phyloP scores from a whole-genome alignment of 2,113 vertebrate genomes.

The Eulacestoma nigropectus region DNA sequence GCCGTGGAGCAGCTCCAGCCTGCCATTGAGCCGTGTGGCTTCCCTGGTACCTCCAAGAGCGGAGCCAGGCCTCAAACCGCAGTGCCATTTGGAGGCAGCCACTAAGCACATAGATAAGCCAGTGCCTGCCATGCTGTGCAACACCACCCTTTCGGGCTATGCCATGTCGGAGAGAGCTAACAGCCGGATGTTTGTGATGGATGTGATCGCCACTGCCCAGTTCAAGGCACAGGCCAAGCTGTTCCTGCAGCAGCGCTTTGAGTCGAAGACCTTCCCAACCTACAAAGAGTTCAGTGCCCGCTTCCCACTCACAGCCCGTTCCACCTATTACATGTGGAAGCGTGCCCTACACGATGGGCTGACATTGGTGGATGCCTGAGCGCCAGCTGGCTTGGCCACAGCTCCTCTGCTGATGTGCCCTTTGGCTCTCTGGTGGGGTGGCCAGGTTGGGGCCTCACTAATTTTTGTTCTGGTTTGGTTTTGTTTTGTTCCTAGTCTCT shows the following conservation, averaged over 20 bases:
- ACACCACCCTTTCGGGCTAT: constrained; percentile 19
- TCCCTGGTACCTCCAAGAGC: neutral
- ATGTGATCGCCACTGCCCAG: constrained; percentile 85
- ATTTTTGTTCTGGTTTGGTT: neutral
- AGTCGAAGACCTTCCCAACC: constrained; percentile 91
- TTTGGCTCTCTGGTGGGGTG: neutral
- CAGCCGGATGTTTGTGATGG: constrained; percentile 81
- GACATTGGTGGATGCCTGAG: constrained; percentile 84
- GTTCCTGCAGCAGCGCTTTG: constrained; percentile 90
- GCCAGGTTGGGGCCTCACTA: fast-evolving
- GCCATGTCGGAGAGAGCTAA: constrained; percentile 41
- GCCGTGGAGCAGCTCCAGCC: neutral
- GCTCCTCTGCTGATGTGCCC: neutral
- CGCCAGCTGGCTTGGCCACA: neutral
- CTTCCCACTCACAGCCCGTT: constrained; percentile 90
- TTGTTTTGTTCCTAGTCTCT: constrained; percentile 12
- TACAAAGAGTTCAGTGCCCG: constrained; percentile 92
- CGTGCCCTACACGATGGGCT: constrained; percentile 89
- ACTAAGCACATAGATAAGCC: neutral
- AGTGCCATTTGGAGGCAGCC: neutral
- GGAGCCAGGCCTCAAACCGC: neutral
- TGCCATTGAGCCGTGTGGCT: neutral
- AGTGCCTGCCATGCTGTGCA: neutral
- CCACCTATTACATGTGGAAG: constrained; percentile 99
- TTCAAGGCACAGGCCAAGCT: constrained; percentile 96